Conservation (phyloP, 2,888 invertebrate species). For the Pandemis corylana region DNA sequence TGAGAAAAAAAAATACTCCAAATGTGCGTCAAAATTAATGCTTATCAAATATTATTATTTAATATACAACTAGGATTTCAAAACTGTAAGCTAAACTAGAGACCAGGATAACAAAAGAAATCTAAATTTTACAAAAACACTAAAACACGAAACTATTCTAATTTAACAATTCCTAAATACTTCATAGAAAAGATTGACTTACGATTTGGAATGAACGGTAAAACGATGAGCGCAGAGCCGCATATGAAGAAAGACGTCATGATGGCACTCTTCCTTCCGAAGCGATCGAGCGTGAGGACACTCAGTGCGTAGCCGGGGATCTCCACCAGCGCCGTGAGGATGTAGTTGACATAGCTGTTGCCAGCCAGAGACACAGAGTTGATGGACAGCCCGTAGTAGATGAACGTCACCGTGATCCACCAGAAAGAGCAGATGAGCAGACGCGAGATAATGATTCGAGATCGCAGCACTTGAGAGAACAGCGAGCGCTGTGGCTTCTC, state of each 20-base stretch:
- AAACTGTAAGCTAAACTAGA: not conserved
- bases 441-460: slow-evolving; percentile 70
- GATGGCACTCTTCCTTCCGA: slow-evolving; percentile 85
- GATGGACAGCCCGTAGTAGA: slow-evolving; percentile 92
- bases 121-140: not conserved
- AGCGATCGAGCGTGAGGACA: slow-evolving; percentile 83
- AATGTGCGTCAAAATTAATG: not conserved
- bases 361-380: slow-evolving; percentile 91
- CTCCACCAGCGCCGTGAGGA: slow-evolving; percentile 86
- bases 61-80: not conserved
- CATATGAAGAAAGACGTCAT: slow-evolving; percentile 85
- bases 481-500: slow-evolving; percentile 18
- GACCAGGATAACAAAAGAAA: not conserved
- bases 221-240: slow-evolving; percentile 77
- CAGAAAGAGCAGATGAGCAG: slow-evolving; percentile 89
- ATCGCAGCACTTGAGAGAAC: slow-evolving; percentile 66
- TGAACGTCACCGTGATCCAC: slow-evolving; percentile 91
- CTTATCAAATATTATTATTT: not conserved
- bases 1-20: not conserved
- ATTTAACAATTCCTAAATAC: not conserved
- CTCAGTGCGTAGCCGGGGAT: slow-evolving; percentile 87
- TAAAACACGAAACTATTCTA: not conserved
- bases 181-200: slow-evolving; percentile 50
- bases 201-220: slow-evolving; percentile 85
- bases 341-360: slow-evolving; percentile 91